These are phyloP conservation scores for Timema cristinae DNA, from an alignment of 2,888 invertebrate genomes.

Conservation along the genomic window DNA sequence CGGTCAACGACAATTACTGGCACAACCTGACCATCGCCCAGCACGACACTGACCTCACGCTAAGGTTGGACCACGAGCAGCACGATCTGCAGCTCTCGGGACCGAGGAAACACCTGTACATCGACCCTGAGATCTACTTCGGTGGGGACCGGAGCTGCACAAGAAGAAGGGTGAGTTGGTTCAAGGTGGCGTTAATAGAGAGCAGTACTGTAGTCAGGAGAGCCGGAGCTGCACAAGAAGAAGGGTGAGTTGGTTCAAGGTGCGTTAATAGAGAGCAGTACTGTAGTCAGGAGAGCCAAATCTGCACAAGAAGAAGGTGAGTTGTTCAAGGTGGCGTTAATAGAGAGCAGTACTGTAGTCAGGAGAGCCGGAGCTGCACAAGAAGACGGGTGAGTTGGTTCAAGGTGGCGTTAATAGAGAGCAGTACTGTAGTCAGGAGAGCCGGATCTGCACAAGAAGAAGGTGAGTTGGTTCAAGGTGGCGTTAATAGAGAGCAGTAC, in stretches of 20 bases:
- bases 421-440: no score
- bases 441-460: constrained; percentile 76
- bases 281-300: no score
- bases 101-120: constrained; percentile 68
- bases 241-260: no score
- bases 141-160: constrained; percentile 82
- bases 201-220: no score
- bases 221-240: no score
- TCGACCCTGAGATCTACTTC: constrained; percentile 92
- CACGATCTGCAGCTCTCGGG: constrained; percentile 69
- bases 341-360: no score
- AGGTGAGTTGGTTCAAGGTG: constrained; percentile 43
- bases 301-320: constrained; percentile 70
- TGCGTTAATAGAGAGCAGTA: no score
- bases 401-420: no score
- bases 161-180: constrained; percentile 61
- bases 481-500: no score
- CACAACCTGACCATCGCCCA: constrained; percentile 86
- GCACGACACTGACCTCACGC: constrained; percentile 64
- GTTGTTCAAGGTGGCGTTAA: background rate
- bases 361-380: no score
- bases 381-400: no score
- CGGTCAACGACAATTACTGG: constrained; percentile 74
- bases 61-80: constrained; percentile 71
- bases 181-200: background rate